Base-by-base conservation (phyloP, 2,113 vertebrate species). In the Dipodomys merriami region DNA sequence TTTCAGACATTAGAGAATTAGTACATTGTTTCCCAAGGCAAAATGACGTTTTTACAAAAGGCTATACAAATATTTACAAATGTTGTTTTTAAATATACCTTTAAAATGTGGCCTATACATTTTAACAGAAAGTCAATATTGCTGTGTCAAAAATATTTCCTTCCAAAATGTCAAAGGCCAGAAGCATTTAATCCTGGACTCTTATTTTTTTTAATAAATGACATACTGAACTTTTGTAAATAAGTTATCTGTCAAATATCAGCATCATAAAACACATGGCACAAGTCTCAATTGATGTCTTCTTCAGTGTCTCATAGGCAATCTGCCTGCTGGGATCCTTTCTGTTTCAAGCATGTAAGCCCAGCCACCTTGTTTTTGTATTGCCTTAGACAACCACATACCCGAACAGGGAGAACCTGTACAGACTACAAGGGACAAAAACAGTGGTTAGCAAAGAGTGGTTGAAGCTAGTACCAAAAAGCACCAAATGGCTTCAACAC, bases 121-220 rank as follows among this genome's bases (percentile, higher is more conserved):
- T 71, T 27, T 71, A 73, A 86, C 23, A 74, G 39, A 53, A 53
- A 78, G 19, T 67, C 25, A 39, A 80, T 62, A 86, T 30, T 74
- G 39, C 79, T 78, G 30, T 94, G 29, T 83, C 39, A 72, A 71
- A 89, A 91, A 27, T 1, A 27, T 1, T 79, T 60, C 49, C 60
- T 35, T 87, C 15, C 23, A 46, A 92, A 88, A 76, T 33, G 33
- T 77, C 57, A 78, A 35, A 87, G 67, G n/a, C 16, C 68, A 69
- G 25, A 72, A 69, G 27, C n/a, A 33, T 46, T 57, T 72, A 57
- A 72, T 53, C 29, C 35, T 27, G 27, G 11, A 27, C 73, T 53
- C 25, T 62, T 82, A 33, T 88, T 91, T 92, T 93, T 64, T n/a
- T 16, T 65, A 77, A 88, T 67, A 46, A 92, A 91, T 33, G 27